Percentiles rank a stretch among this genome's conserved stretches.
Conservation (phyloP, 2,888 invertebrate species). For the Furcula furcula region DNA sequence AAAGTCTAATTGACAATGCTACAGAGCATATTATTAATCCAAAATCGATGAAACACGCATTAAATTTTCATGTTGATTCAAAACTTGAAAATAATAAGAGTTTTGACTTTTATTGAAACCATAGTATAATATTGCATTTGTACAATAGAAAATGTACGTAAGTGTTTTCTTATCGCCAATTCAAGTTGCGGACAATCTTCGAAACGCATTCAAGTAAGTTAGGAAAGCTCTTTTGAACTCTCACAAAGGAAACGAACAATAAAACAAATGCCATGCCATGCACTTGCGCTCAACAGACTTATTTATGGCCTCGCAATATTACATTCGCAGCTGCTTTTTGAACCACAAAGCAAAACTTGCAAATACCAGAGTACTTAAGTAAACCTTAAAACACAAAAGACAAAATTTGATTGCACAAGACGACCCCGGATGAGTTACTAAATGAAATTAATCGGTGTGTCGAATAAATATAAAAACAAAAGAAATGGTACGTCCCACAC, state of each 20-base stretch:
- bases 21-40: neutral
- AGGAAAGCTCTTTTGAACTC: slow-evolving; percentile 47
- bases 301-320: slow-evolving; percentile 40
- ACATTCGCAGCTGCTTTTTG: slow-evolving; percentile 22
- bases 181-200: slow-evolving; percentile 39
- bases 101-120: slow-evolving; percentile 3
- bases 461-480: slow-evolving; percentile 70
- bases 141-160: slow-evolving; percentile 8
- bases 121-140: slow-evolving; percentile 9
- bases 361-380: slow-evolving; percentile 38
- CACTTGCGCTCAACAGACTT: slow-evolving; percentile 39
- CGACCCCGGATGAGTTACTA: slow-evolving; percentile 54
- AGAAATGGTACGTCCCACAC: slow-evolving; percentile 73
- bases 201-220: slow-evolving; percentile 34
- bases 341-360: slow-evolving; percentile 17
- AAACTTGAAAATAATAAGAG: slow-evolving; percentile 2
- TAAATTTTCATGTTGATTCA: neutral
- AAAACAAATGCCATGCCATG: slow-evolving; percentile 50
- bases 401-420: slow-evolving; percentile 47
- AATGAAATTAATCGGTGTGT: slow-evolving; percentile 69
- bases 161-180: slow-evolving; percentile 23
- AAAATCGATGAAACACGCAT: neutral
- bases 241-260: slow-evolving; percentile 53
- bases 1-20: slow-evolving; percentile 1
- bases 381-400: slow-evolving; percentile 39